Conservation (phyloP, 1,140 invertebrate species). For the Zaprionus nigranus region DNA sequence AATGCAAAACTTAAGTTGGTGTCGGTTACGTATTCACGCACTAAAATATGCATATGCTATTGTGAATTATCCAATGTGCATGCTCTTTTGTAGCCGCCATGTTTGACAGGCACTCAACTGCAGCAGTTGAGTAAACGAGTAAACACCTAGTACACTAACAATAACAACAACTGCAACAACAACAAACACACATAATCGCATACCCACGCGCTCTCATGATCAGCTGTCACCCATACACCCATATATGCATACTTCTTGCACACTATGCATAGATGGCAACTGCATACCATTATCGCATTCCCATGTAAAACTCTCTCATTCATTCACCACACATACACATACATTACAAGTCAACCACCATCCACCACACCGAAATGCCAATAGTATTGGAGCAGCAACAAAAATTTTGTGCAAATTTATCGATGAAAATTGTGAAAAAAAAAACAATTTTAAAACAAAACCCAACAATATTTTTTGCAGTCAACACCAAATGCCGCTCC, state of each 20-base stretch:
- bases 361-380: slow-evolving; percentile 17
- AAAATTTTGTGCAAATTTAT: slow-evolving; percentile 28
- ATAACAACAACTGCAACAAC: neutral
- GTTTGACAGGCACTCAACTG: slow-evolving; percentile 2
- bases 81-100: slow-evolving; percentile 1
- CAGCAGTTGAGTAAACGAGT: neutral
- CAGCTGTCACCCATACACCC: neutral
- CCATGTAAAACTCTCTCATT: slow-evolving; percentile 7
- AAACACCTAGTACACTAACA: neutral
- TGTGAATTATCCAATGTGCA: neutral
- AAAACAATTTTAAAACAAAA: slow-evolving; percentile 49
- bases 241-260: neutral
- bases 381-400: slow-evolving; percentile 28
- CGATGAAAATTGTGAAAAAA: slow-evolving; percentile 43
- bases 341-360: slow-evolving; percentile 15
- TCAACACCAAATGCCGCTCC: slow-evolving; percentile 63
- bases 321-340: slow-evolving; percentile 1
- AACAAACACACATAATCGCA: neutral
- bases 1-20: neutral
- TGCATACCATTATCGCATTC: neutral
- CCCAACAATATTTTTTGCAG: slow-evolving; percentile 70
- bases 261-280: neutral
- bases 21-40: neutral
- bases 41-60: neutral
- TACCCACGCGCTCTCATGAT: no score